Evolutionary conservation across 2,797 vertebrate species (phyloP), one percentile per base, ranked within the genome.

Genomic region (Poliocrania exsul): DNA sequence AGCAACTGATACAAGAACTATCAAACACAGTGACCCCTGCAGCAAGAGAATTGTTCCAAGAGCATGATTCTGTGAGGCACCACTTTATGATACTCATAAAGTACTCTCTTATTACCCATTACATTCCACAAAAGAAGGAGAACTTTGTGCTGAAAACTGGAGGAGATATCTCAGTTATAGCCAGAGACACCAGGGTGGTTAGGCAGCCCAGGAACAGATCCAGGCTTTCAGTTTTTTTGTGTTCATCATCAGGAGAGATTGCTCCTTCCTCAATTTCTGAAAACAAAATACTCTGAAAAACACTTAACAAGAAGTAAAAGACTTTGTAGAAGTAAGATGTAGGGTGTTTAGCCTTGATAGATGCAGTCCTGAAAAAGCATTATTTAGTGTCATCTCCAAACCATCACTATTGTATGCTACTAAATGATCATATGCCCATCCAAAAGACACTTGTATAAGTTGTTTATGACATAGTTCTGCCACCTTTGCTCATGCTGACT

Each of bases 121-220:
- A 24, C 31, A 33, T 57, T 80, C 24, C 46, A 74, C 69, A 64
- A 82, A 61, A 89, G 46, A 53, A 14, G 5, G 16, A 74, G 16
- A 16, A 31, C 14, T 79, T 16, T 73, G 12, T 37, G 37, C 38
- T 11, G 6, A 70, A 87, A 87, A 37, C 11, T 11, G 15, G 46
- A 57, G 26, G 35, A 57, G 8, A 7, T 23, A 18, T 6, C 14
- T 62, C 26, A 77, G 23, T 26, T 75, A 47, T 5, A 84, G 14
- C 1, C 7, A 50, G 38, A 61, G 38, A 23, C 40, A 64, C 3
- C 2, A 2, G 0, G 11, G 23, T 51, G 5, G 19, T 57, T 69
- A n/a, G 7, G 4, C 9, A 77, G 21, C 3, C 12, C 15, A 42
- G 49, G 33, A 70, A 12, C 11, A 85, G 42, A 75, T 10, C 2